phyloP scores from a whole-genome alignment of 2,888 invertebrate species.

The Dicyrtoma fusca region DNA sequence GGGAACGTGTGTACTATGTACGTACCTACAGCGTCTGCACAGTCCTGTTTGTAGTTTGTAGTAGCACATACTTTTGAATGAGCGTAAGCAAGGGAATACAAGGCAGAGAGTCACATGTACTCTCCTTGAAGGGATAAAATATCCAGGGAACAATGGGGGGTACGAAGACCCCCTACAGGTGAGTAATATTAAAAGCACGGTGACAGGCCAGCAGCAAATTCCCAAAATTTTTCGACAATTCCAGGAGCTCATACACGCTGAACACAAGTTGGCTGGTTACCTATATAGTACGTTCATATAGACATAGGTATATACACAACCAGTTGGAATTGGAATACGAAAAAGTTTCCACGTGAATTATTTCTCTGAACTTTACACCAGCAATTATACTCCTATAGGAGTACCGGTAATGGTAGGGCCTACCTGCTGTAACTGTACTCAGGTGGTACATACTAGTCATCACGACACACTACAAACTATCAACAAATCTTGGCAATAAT shows the following conservation, averaged over 20 bases:
- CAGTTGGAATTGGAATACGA: too few species aligned
- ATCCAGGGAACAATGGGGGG: slow-evolving; percentile 49
- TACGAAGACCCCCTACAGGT: slow-evolving; percentile 54
- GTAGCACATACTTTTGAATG: not conserved
- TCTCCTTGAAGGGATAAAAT: slow-evolving; percentile 25
- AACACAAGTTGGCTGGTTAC: too few species aligned
- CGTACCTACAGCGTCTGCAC: too few species aligned
- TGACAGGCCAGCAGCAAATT: slow-evolving; percentile 43
- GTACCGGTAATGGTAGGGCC: not conserved
- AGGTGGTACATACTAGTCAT: not conserved
- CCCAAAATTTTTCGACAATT: slow-evolving; percentile 33
- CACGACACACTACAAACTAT: not conserved
- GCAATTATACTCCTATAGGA: too few species aligned
- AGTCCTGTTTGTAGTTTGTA: too few species aligned
- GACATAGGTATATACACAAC: too few species aligned
- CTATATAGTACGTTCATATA: too few species aligned
- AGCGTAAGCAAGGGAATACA: not conserved
- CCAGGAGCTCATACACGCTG: slow-evolving; percentile 23
- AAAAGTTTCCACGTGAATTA: too few species aligned
- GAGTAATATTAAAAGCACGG: slow-evolving; percentile 56
- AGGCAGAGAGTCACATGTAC: slow-evolving; percentile 19
- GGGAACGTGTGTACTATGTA: not conserved
- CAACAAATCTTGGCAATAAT: slow-evolving; percentile 18
- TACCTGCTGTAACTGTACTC: not conserved
- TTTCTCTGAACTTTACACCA: too few species aligned